Evolutionary conservation across 2,113 vertebrate genomes (phyloP).

Genomic region (Electrona antarctica): DNA sequence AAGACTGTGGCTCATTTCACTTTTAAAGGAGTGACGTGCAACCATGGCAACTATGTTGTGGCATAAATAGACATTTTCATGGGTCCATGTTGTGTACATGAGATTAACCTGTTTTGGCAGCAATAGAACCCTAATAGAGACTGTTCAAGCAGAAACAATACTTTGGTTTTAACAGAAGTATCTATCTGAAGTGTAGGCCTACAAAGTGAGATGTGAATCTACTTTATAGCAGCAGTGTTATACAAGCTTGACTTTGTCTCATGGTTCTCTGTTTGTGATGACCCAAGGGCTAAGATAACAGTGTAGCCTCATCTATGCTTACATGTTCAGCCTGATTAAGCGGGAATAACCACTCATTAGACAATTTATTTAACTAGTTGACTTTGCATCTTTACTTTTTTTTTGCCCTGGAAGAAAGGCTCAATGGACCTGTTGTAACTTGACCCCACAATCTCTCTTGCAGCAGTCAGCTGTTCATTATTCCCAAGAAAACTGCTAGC

Average conservation of each 20-base stretch:
- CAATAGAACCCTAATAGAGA: background rate
- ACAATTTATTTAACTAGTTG: background rate
- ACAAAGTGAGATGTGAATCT: background rate
- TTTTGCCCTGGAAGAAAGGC: background rate
- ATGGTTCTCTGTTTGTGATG: background rate
- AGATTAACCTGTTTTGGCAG: constrained; percentile 1
- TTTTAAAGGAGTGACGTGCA: constrained; percentile 25
- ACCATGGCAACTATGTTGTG: constrained; percentile 46
- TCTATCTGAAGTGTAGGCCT: background rate
- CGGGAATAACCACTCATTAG: background rate
- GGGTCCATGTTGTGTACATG: constrained; percentile 3
- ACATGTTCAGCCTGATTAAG: background rate
- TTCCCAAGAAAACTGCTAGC: background rate
- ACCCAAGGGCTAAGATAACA: background rate
- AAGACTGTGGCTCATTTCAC: constrained; percentile 4
- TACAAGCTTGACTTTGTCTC: background rate
- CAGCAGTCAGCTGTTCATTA: background rate
- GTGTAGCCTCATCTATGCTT: background rate
- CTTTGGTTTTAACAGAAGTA: too few species aligned
- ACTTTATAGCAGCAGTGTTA: background rate
- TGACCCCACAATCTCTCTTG: background rate
- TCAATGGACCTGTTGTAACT: background rate
- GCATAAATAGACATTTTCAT: constrained; percentile 32
- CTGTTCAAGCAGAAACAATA: background rate
- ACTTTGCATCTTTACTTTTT: background rate